Evolutionary conservation across 2,888 invertebrate species (phyloP).

Genomic region (Globia sparganii): DNA sequence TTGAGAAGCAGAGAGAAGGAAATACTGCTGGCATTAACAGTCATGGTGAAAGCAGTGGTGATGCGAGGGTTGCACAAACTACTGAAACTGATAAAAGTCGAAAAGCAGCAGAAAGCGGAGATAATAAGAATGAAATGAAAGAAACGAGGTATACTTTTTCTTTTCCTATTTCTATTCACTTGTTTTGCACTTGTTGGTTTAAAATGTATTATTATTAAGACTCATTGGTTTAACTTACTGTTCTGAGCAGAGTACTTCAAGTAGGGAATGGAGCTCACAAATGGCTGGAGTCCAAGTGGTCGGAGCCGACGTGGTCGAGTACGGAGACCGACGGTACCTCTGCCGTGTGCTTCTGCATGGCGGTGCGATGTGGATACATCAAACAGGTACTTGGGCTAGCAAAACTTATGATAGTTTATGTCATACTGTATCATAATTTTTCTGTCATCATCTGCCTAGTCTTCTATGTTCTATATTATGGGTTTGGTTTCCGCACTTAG

Average conservation of each 20-base stretch:
- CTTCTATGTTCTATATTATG: too few species aligned
- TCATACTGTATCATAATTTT: too few species aligned
- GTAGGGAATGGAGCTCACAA: conserved; percentile 55
- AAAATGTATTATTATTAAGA: background rate
- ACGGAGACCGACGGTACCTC: conserved; percentile 83
- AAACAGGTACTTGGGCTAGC: conserved; percentile 76
- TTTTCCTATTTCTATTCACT: background rate
- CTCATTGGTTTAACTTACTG: background rate
- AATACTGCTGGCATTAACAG: background rate
- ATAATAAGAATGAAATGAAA: background rate
- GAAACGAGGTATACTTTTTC: conserved; percentile 4
- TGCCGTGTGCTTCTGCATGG: conserved; percentile 85
- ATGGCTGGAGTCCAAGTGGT: conserved; percentile 82
- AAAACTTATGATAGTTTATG: too few species aligned
- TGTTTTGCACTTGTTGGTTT: background rate
- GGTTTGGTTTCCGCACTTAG: too few species aligned
- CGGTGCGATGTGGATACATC: conserved; percentile 83
- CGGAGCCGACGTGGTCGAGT: conserved; percentile 80
- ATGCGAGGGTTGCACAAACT: background rate
- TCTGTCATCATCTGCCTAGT: too few species aligned
- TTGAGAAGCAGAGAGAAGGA: conserved; percentile 23
- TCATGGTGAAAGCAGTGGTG: background rate
- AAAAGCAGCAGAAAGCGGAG: background rate
- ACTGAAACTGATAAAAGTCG: background rate
- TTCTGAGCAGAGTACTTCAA: conserved; percentile 1